Conservation (phyloP, 2,113 vertebrate genomes). For the Clarias macrocephalus region DNA sequence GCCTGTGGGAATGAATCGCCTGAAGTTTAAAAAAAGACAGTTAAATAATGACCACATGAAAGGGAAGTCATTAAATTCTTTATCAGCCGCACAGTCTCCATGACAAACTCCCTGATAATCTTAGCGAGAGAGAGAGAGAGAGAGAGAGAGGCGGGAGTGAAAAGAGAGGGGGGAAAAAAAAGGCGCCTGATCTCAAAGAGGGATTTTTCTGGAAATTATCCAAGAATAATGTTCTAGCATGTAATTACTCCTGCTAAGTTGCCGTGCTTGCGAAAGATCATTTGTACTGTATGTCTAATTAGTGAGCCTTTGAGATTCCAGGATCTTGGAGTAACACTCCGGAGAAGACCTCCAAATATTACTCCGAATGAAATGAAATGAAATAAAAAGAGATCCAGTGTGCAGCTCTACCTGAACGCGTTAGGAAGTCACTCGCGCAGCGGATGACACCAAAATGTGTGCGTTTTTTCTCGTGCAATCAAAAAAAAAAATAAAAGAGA, state of each 20-base stretch:
- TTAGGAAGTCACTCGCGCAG: not conserved
- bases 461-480: not conserved
- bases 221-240: slow-evolving; percentile 76
- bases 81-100: slow-evolving; percentile 52
- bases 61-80: slow-evolving; percentile 53
- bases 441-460: slow-evolving; percentile 12
- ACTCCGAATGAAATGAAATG: not conserved
- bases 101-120: slow-evolving; percentile 51
- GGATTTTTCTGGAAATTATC: slow-evolving; percentile 75
- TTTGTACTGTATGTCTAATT: slow-evolving; percentile 80
- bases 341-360: slow-evolving; percentile 61
- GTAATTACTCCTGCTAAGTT: slow-evolving; percentile 79
- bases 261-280: slow-evolving; percentile 77
- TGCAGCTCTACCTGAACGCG: slow-evolving; percentile 41
- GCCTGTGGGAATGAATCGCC: slow-evolving; percentile 40
- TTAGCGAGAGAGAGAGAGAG: slow-evolving; percentile 25
- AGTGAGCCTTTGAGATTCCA: slow-evolving; percentile 75
- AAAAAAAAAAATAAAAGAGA: slow-evolving; percentile 48
- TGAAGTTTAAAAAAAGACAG: slow-evolving; percentile 52
- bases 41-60: slow-evolving; percentile 52
- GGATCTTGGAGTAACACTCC: slow-evolving; percentile 70
- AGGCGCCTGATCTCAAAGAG: slow-evolving; percentile 70
- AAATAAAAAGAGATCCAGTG: slow-evolving; percentile 52
- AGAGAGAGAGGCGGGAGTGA: not conserved
- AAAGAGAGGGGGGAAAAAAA: not conserved